Evolutionary conservation across 2,797 vertebrate genomes (phyloP).

Genomic region (Enteromius treurensis): DNA sequence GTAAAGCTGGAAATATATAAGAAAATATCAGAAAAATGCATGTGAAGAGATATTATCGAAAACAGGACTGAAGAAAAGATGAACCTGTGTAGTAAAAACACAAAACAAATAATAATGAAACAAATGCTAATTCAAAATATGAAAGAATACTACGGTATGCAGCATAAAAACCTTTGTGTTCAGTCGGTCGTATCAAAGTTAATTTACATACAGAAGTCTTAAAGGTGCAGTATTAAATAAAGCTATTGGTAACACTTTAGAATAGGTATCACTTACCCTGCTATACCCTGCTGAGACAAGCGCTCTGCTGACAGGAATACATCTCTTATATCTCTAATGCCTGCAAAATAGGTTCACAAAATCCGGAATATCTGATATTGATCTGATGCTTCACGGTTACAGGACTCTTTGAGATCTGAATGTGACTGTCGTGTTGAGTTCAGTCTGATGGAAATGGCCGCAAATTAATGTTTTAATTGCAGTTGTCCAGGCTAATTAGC

Average conservation of each 20-base stretch:
- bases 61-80: too few relatives aligned
- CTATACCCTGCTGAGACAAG: background rate
- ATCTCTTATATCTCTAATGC: background rate
- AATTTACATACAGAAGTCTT: background rate
- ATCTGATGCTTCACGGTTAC: background rate
- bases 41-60: background rate
- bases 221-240: background rate
- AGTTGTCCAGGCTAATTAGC: conserved; percentile 68
- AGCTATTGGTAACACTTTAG: background rate
- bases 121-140: background rate
- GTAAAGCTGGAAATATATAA: background rate
- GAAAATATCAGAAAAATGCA: background rate
- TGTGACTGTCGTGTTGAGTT: background rate
- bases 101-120: too few relatives aligned
- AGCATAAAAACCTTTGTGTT: background rate
- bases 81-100: too few relatives aligned
- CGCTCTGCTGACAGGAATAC: background rate
- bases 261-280: too few relatives aligned
- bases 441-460: conserved; percentile 18
- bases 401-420: background rate
- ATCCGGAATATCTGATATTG: background rate
- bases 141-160: background rate
- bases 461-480: conserved; percentile 68
- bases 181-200: background rate
- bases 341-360: background rate